Conservation (phyloP, 2,888 invertebrate genomes). For the Caenorhabditis afra region DNA sequence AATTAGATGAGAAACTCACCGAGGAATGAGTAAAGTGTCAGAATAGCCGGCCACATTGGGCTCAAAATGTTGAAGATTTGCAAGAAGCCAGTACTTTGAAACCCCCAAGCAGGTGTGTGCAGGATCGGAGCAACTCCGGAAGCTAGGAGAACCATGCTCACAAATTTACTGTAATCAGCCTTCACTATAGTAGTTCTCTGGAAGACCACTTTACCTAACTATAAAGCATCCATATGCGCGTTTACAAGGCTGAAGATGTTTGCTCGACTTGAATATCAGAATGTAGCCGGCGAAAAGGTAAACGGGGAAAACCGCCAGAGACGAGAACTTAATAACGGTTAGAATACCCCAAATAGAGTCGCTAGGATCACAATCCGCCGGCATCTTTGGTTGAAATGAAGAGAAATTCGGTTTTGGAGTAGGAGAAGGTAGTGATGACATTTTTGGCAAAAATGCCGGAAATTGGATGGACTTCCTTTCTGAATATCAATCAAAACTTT, state of each 20-base stretch:
- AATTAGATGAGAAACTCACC: conserved; percentile 5
- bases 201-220: conserved; percentile 8
- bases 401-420: not conserved
- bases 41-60: conserved; percentile 32
- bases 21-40: conserved; percentile 18
- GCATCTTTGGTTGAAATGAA: conserved; percentile 9
- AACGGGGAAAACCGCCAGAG: conserved; percentile 12
- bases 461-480: conserved; percentile 10
- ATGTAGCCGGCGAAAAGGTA: conserved; percentile 41
- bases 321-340: conserved; percentile 21
- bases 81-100: conserved; percentile 41
- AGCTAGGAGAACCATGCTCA: conserved; percentile 10
- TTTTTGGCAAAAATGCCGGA: not conserved
- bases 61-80: conserved; percentile 29
- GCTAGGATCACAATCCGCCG: conserved; percentile 23
- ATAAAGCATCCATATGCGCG: conserved; percentile 29
- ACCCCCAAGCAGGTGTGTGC: conserved; percentile 35
- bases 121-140: conserved; percentile 44
- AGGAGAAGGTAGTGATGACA: not conserved
- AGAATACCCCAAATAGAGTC: conserved; percentile 16
- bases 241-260: conserved; percentile 40
- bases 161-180: conserved; percentile 41
- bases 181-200: too few species aligned
- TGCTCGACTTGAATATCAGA: conserved; percentile 34
- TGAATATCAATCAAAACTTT: not conserved